Evolutionary conservation across 2,113 vertebrate genomes (phyloP).

Genomic region (Oryzias javanicus): DNA sequence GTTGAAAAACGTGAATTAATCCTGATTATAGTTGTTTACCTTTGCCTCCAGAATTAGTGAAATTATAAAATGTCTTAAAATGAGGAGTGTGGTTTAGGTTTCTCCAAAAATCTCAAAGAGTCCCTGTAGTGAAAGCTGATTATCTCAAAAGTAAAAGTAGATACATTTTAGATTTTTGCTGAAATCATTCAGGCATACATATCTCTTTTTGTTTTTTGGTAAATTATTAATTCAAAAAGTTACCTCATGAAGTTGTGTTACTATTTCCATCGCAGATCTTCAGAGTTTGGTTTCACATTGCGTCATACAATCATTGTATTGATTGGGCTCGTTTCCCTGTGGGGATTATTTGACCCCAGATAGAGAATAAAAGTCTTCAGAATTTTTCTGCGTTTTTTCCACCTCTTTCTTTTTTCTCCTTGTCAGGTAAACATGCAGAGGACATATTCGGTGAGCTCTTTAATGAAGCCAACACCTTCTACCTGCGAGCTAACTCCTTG

Average conservation of each 20-base stretch:
- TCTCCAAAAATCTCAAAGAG: too few species aligned
- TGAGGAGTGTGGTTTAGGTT: too few species aligned
- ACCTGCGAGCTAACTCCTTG: slow-evolving; percentile 94
- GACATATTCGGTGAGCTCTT: slow-evolving; percentile 98
- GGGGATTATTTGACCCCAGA: slow-evolving; percentile 30
- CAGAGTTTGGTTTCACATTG: slow-evolving; percentile 28
- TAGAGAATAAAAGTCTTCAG: slow-evolving; percentile 27
- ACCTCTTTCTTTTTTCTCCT: background rate
- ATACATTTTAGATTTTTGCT: background rate
- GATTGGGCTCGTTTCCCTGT: slow-evolving; percentile 29
- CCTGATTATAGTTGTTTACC: too few species aligned
- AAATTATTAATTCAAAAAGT: slow-evolving; percentile 33
- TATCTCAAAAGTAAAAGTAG: too few species aligned
- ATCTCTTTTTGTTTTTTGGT: slow-evolving; percentile 4
- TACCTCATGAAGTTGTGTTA: slow-evolving; percentile 16
- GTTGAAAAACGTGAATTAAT: too few species aligned
- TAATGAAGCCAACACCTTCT: slow-evolving; percentile 96
- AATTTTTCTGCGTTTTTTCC: slow-evolving; percentile 17
- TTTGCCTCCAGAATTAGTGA: too few species aligned
- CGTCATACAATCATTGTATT: slow-evolving; percentile 47
- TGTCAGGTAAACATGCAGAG: slow-evolving; percentile 95
- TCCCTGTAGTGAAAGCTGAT: too few species aligned
- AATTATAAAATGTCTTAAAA: too few species aligned
- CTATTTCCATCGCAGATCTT: slow-evolving; percentile 36
- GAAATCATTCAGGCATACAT: background rate